These are phyloP conservation scores for Danio jaintianensis DNA, from an alignment of 2,797 vertebrate species.

Conservation along the genomic window DNA sequence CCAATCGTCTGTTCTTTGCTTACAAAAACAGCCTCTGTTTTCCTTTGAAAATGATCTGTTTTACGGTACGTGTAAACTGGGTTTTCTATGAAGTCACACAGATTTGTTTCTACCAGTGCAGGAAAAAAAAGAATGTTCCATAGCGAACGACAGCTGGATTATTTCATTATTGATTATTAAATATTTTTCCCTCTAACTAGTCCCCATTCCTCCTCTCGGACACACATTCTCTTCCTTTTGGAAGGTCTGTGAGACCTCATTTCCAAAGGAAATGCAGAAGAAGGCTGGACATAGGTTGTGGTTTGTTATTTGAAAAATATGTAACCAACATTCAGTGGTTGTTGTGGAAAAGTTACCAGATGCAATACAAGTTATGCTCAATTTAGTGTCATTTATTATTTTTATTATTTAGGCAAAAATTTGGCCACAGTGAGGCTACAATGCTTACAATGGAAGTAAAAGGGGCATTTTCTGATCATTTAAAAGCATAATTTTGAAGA, in stretches of 20 bases:
- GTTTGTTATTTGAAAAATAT: conserved; percentile 21
- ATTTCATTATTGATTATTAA: conserved; percentile 51
- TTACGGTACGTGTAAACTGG: conserved; percentile 17
- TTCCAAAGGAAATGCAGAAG: conserved; percentile 55
- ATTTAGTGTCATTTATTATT: no score
- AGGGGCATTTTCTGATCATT: no score
- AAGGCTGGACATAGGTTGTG: not conserved
- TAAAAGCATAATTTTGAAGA: no score
- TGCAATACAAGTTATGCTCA: not conserved
- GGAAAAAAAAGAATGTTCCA: conserved; percentile 9
- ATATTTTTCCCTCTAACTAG: conserved; percentile 24
- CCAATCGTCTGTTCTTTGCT: conserved; percentile 46
- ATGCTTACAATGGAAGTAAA: not conserved
- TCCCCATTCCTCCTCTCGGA: not conserved
- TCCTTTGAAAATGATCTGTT: conserved; percentile 57
- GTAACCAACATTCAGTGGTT: conserved; percentile 17
- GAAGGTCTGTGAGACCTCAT: conserved; percentile 19
- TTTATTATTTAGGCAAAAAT: not conserved
- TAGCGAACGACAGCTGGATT: conserved; percentile 44
- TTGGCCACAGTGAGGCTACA: not conserved
- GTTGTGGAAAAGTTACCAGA: not conserved
- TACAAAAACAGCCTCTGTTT: conserved; percentile 51
- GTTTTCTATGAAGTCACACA: conserved; percentile 7
- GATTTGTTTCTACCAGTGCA: not conserved
- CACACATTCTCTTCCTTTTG: conserved; percentile 15